Evolutionary conservation across 2,888 invertebrate genomes (phyloP), one percentile per base, ranked within the genome.

Genomic region (Mesochorus sp.): DNA sequence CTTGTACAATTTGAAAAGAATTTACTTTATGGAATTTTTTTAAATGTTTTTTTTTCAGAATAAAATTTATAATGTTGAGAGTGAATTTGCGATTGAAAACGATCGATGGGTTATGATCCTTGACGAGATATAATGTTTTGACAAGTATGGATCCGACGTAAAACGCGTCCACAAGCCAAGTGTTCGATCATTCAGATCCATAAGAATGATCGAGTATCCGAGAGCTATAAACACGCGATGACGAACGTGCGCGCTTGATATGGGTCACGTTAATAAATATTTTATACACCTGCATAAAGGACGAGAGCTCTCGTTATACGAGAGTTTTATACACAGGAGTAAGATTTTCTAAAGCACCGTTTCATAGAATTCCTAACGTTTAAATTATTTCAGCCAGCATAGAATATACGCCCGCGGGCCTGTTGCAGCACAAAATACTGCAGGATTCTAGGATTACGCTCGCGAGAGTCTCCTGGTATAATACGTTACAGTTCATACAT

Each of bases 371-470:
- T 77, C 68, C 73, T 28, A 42, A n/a, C 14, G 42, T 28, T 67
- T 47, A 24, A 44, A 62, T 76, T 77, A 73, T 77, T 68, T 73
- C 57, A 73, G 37, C 37, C 42, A 14, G 51, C 57, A 28, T 62
- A 51, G 51, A 67, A 66, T 39, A 61, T 55, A 53, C 53, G 37
- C 61, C 62, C 64, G 8, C 61, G 61, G 66, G 61, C 0, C 68
- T 17, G n/a, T n/a, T 4, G 49, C 49, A 51, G 59, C 55, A 21
- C n/a, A 73, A 77, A 73, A 68, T 31, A 51, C 31, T 44, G 31
- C 62, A 55, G 62, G 34, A 55, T 61, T 19, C 59, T 73, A 68
- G 67, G 77, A 77, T 73, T 77, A 67, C 72, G 57, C 70, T 55
- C 55, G 47, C 57, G 49, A 42, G 68, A 8, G 10, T 51, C 26